These are phyloP conservation scores for Plestiodon gilberti DNA, from an alignment of 2,113 vertebrate genomes.

Conservation along the genomic window DNA sequence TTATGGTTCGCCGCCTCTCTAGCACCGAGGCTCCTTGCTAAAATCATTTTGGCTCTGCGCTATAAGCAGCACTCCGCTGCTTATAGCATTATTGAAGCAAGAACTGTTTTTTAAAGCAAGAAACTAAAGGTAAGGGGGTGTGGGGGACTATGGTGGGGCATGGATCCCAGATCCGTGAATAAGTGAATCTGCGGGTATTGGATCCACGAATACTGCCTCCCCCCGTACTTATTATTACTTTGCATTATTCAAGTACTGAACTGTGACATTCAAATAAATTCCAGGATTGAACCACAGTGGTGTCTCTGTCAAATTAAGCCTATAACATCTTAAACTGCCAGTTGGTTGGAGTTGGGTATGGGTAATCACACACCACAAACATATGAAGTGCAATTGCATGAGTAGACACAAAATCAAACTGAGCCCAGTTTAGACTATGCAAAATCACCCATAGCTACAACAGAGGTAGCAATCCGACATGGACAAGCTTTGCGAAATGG, in stretches of 20 bases:
- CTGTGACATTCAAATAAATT: background rate
- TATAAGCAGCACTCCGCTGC: no score
- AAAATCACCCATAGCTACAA: background rate
- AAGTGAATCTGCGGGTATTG: no score
- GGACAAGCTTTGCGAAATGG: slow-evolving; percentile 21
- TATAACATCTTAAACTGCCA: background rate
- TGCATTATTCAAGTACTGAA: background rate
- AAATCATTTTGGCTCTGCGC: no score
- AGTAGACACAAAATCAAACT: background rate
- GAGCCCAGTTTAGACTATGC: background rate
- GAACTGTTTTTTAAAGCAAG: no score
- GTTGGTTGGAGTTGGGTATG: background rate
- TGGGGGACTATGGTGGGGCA: no score
- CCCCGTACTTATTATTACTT: background rate
- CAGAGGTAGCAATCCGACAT: background rate
- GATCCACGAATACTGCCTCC: no score
- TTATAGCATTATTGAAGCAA: no score
- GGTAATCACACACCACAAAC: background rate
- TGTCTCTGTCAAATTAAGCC: background rate
- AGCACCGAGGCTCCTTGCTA: no score
- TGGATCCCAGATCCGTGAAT: no score
- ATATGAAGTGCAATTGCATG: background rate
- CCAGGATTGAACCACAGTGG: background rate
- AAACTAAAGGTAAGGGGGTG: no score
- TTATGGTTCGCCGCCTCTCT: no score